Base-by-base conservation (phyloP, 2,888 invertebrate genomes). In the Pediacus dermestoides region DNA sequence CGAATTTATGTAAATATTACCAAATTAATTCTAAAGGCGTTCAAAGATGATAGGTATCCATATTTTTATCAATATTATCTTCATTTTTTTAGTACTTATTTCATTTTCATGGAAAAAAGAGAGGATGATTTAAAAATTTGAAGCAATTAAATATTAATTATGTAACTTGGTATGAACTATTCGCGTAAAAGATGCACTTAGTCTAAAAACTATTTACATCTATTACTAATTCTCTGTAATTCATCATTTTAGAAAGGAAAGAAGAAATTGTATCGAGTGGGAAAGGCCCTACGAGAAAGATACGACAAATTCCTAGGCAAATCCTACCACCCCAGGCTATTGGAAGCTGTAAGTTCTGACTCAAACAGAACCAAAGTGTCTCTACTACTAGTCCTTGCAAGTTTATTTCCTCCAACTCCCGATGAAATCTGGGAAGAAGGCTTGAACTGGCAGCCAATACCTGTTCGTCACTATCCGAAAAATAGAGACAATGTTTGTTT, bases 341-440 rank as follows among this genome's bases (percentile, higher is more conserved):
- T 74, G 2, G 60, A 60, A 6, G 66, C 75, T 28, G 67, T 77
- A 22, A 81, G 81, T 22, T 82, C 85, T 0, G 76, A 81, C 57
- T 80, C 74, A 55, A 78, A 80, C 35, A 72, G 85, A 30, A 85
- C 87, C 1, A 76, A 85, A 66, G 82, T 82, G 74, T 82, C 83
- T 2, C 80, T 80, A 0, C 70, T 81, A 46, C 68, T 81, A 10
- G 79, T 82, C 2, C 67, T 85, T 35, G 78, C 83, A 1, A 84
- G 80, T 0, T 59, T 87, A 14, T 86, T 76, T 61, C 82, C 81
- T 1, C 82, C 83, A 0, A 58, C 57, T 2, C 70, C 71, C 4
- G 57, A 69, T 9, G 72, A 76, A 60, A 66, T 71, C 37, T 81
- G 80, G 80, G 74, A 76, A 49, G 51, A 63, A n/a, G 51, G 44